phyloP scores from a whole-genome alignment of 30 jellyfish, hydroid and myxozoan genomes.

The Pseudorhiza aurosa region DNA sequence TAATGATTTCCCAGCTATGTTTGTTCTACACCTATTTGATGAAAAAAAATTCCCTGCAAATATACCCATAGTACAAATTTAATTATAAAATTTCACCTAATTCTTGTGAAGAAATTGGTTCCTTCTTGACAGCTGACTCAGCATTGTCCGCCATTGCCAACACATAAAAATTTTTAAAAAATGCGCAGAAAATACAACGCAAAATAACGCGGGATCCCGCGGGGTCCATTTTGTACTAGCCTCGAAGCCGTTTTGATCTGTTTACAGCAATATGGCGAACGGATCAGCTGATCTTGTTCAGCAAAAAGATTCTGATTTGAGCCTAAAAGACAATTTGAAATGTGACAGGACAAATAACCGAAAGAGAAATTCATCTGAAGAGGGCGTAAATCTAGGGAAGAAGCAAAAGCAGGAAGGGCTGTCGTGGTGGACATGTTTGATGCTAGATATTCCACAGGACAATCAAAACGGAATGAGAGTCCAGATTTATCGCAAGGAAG shows the following conservation, averaged over 20 bases:
- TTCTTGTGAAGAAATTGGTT: constrained; percentile 3
- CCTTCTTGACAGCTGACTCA: constrained; percentile 15
- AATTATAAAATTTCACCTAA: constrained; percentile 27
- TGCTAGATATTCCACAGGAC: constrained; percentile 59
- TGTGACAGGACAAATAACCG: no score
- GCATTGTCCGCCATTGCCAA: constrained; percentile 42
- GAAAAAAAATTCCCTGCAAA: no score
- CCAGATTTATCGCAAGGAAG: constrained; percentile 26
- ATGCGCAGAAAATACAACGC: background rate
- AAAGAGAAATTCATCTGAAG: background rate
- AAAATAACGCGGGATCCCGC: background rate
- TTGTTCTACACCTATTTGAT: no score
- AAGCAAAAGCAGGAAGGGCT: constrained; percentile 45
- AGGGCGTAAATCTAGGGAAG: background rate
- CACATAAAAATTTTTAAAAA: background rate
- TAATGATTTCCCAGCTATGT: no score
- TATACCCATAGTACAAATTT: no score
- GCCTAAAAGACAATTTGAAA: no score
- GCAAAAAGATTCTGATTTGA: no score
- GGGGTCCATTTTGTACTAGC: background rate
- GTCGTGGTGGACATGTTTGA: constrained; percentile 72
- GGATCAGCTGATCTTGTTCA: constrained; percentile 1
- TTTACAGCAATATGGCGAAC: constrained; percentile 8
- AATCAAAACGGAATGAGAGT: constrained; percentile 7
- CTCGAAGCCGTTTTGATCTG: background rate